Percentiles rank a stretch among this genome's conserved stretches.
Evolutionary conservation across 2,888 invertebrate genomes (phyloP).

Genomic region (Tetragonisca angustula): DNA sequence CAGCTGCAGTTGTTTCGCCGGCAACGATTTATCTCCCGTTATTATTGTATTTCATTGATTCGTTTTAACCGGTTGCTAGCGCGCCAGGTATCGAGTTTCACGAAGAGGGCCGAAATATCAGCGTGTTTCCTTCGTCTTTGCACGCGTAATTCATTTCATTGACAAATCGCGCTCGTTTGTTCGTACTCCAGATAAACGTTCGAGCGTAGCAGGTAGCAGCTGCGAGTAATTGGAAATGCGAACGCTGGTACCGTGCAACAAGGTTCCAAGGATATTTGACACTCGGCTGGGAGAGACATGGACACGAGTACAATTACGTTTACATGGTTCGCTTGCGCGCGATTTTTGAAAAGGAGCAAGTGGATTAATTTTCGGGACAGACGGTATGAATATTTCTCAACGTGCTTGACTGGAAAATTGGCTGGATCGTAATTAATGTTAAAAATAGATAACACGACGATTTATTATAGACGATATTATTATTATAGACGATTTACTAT

Average conservation of each 20-base stretch:
- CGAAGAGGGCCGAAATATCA: constrained; percentile 32
- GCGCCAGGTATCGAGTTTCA: constrained; percentile 33
- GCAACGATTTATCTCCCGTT: constrained; percentile 39
- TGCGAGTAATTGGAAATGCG: constrained; percentile 24
- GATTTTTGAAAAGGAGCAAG: not conserved
- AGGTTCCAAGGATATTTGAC: not conserved
- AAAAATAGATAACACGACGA: not conserved
- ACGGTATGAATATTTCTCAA: not conserved
- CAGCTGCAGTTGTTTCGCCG: constrained; percentile 14
- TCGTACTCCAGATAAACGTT: constrained; percentile 38
- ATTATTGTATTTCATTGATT: constrained; percentile 22
- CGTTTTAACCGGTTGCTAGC: constrained; percentile 10
- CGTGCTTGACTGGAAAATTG: not conserved
- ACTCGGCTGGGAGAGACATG: not conserved
- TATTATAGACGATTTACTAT: too few species aligned
- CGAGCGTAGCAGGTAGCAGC: constrained; percentile 26
- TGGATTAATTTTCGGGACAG: not conserved
- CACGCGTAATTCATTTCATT: constrained; percentile 33
- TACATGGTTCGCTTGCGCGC: not conserved
- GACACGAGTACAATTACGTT: not conserved
- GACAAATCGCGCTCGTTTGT: constrained; percentile 46
- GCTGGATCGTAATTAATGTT: not conserved
- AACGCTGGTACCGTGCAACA: constrained; percentile 2
- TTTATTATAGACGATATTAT: too few species aligned
- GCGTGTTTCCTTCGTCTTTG: constrained; percentile 19